A percentile compares a stretch with the other conserved stretches of the same genome.
phyloP scores from a whole-genome alignment of 2,888 invertebrate species.

The Xanthorhoe designata region DNA sequence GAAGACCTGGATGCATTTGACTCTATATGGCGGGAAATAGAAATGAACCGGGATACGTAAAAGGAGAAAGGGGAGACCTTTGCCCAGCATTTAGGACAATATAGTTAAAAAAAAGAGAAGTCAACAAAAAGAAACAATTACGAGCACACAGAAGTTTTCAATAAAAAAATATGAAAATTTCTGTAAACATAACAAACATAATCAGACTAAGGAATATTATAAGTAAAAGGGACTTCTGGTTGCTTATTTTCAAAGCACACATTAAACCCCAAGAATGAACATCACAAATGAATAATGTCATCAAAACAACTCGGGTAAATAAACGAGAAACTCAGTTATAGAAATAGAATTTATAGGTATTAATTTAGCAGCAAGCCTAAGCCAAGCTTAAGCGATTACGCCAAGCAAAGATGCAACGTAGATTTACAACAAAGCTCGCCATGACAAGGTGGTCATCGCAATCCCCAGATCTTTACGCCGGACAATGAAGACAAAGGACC shows the following conservation, averaged over 20 bases:
- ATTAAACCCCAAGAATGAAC: neutral
- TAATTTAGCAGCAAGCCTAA: conserved; percentile 67
- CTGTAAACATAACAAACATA: no score
- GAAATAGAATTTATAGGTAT: conserved; percentile 70
- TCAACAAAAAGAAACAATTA: no score
- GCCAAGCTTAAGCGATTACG: conserved; percentile 78
- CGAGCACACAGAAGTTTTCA: no score
- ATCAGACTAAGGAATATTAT: no score
- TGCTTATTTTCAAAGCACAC: neutral
- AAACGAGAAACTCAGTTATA: conserved; percentile 34
- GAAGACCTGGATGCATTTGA: no score
- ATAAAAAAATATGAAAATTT: no score
- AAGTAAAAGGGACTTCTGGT: neutral
- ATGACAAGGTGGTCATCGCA: conserved; percentile 85
- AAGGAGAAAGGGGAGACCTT: no score
- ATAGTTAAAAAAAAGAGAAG: no score
- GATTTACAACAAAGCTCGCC: conserved; percentile 80
- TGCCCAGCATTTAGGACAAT: no score
- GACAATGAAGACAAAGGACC: conserved; percentile 82
- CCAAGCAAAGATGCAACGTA: conserved; percentile 81
- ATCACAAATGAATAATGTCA: conserved; percentile 31
- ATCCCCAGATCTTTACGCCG: conserved; percentile 77
- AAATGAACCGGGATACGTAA: no score
- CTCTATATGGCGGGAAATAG: no score
- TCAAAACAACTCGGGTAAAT: conserved; percentile 20